Evolutionary conservation across 2,888 invertebrate species (phyloP).

Genomic region (Agriotes lineatus): DNA sequence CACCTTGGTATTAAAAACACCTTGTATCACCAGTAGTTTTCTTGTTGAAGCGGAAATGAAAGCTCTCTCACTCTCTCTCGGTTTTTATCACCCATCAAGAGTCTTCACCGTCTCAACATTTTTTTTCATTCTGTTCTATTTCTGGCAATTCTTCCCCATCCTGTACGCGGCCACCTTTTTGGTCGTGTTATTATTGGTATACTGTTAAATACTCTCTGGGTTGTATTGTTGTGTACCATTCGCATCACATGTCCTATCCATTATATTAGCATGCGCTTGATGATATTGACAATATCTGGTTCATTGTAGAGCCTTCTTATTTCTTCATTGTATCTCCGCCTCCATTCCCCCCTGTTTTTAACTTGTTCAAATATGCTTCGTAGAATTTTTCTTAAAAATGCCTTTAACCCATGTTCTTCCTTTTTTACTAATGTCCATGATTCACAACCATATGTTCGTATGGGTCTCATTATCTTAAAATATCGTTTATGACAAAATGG

Average conservation of each 20-base stretch:
- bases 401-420: background rate
- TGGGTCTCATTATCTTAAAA: background rate
- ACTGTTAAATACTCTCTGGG: background rate
- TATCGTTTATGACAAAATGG: background rate
- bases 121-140: constrained; percentile 5
- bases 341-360: background rate
- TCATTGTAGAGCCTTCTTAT: background rate
- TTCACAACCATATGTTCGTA: background rate
- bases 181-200: constrained; percentile 1
- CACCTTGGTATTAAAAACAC: no score
- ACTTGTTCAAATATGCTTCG: background rate
- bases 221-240: background rate
- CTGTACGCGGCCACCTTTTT: background rate
- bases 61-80: background rate
- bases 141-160: background rate
- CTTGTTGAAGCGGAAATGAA: no score
- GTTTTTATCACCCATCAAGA: background rate
- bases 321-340: background rate
- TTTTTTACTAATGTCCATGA: constrained; percentile 1
- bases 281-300: background rate
- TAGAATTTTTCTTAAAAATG: background rate
- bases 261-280: background rate
- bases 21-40: no score
- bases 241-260: background rate
- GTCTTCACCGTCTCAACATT: background rate